Base-by-base conservation (phyloP, 1,140 invertebrate genomes). In the Lordiphosa clarofinis region DNA sequence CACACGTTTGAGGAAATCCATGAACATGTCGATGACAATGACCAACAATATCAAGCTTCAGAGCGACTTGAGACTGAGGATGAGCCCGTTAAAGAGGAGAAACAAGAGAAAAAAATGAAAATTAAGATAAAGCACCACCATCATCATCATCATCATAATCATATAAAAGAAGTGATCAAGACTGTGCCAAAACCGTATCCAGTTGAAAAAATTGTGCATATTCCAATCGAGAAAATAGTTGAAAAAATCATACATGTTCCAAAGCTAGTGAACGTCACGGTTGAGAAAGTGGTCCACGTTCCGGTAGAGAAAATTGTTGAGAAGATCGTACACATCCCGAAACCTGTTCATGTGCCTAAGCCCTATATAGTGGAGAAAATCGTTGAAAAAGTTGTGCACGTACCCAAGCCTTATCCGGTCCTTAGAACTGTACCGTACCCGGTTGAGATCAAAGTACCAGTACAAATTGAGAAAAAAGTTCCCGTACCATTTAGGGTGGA, bases 81-180 rank as follows among this genome's bases (percentile, higher is more conserved):
- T 0, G 52, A 66, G 2, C 44, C 31, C 1, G 38, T 10, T 28
- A 56, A 49, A 2, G 40, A 55, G 11, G 40, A 50, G 3, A 61
- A 75, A 24, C 36, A 82, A 13, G 38, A 53, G 8, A 56, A 57
- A 7, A 56, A 37, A 0, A 36, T 75, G 21, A 79, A 67, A 39
- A 90, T 91, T 9, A 92, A 91, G 81, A 89, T 92, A 43, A 92
- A 92, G 65, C 91, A 92, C 61, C 91, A 92, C 63, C 91, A 92
- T 68, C 91, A 92, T 65, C 91, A 92, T 63, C 91, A 92, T 69
- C 91, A 92, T 61, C 91, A 92, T 81, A 91, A 90, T 73, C 91
- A 92, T 64, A 88, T 92, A 4, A 91, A 92, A 79, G 91, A 91
- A 28, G 89, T 92, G 10, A 90, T 92, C 33, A 92, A 92, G 79